These are phyloP conservation scores for Samia ricini DNA, from an alignment of 1,140 invertebrate species.

Conservation along the genomic window DNA sequence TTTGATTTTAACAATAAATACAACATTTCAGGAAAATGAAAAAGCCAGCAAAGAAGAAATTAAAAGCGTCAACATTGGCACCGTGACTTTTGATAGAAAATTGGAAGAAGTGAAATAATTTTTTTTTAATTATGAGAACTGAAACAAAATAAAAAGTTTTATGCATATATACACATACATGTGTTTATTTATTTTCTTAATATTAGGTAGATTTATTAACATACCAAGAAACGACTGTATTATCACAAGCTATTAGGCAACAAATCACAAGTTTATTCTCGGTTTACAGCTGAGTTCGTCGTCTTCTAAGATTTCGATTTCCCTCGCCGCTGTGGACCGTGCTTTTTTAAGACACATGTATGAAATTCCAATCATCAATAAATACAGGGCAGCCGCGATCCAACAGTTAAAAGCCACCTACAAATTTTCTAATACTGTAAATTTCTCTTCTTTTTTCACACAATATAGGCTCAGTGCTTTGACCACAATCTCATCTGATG, in stretches of 20 bases:
- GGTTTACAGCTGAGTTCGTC: slow-evolving; percentile 36
- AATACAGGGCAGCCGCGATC: slow-evolving; percentile 45
- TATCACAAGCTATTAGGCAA: slow-evolving; percentile 3
- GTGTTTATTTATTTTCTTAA: neutral
- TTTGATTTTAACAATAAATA: neutral
- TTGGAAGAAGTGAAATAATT: slow-evolving; percentile 59
- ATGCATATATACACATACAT: slow-evolving; percentile 9
- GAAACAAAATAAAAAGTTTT: slow-evolving; percentile 17
- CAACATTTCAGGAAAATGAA: slow-evolving; percentile 42
- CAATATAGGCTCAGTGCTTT: no score
- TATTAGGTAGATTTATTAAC: no score
- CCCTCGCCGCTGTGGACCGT: slow-evolving; percentile 16
- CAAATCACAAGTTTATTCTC: neutral
- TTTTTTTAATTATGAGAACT: slow-evolving; percentile 12
- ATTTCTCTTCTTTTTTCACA: no score
- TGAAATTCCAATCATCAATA: slow-evolving; percentile 35
- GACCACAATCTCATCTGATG: no score
- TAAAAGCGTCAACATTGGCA: slow-evolving; percentile 64
- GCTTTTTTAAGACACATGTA: slow-evolving; percentile 39
- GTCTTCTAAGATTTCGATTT: slow-evolving; percentile 27
- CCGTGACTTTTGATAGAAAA: slow-evolving; percentile 61
- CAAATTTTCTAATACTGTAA: slow-evolving; percentile 21
- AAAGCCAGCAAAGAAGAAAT: slow-evolving; percentile 55
- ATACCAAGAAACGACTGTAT: no score
- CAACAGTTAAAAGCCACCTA: slow-evolving; percentile 52